Conservation (phyloP, 2,113 vertebrate species). For the Procapra przewalskii region DNA sequence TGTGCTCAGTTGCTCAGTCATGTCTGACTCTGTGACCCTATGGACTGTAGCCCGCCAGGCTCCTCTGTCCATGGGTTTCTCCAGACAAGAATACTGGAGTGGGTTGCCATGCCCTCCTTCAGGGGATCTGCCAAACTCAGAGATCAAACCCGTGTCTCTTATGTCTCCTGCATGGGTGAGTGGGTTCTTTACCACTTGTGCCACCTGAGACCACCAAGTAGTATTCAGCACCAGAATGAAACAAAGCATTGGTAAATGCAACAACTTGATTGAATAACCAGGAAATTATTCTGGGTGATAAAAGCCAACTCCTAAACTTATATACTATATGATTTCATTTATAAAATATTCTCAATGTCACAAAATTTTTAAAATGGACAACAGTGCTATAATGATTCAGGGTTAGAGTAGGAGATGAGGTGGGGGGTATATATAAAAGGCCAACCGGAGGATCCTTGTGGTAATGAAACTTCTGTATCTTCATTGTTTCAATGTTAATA, state of each 20-base stretch:
- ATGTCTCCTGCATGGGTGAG: not conserved
- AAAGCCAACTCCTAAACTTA: not conserved
- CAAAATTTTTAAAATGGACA: not conserved
- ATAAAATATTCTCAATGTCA: not conserved
- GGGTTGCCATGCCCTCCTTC: not conserved
- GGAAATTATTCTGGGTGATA: not conserved
- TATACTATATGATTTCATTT: not conserved
- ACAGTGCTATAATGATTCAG: not conserved
- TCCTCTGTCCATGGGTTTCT: not conserved
- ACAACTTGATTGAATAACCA: not conserved
- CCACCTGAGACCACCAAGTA: not conserved
- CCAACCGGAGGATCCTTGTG: not conserved
- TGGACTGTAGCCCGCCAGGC: not conserved
- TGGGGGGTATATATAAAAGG: not conserved
- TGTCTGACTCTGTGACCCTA: not conserved
- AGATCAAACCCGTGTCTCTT: not conserved
- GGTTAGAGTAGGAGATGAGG: not conserved
- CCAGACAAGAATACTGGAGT: not conserved
- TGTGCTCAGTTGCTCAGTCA: not conserved
- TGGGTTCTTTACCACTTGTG: not conserved
- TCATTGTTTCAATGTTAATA: not conserved
- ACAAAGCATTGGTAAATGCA: not conserved
- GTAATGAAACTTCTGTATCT: not conserved
- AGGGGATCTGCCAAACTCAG: not conserved
- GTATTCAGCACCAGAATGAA: not conserved